Evolutionary conservation across 1,140 invertebrate species (phyloP), one percentile per base, ranked within the genome.

Genomic region (Drosophila sucinea): DNA sequence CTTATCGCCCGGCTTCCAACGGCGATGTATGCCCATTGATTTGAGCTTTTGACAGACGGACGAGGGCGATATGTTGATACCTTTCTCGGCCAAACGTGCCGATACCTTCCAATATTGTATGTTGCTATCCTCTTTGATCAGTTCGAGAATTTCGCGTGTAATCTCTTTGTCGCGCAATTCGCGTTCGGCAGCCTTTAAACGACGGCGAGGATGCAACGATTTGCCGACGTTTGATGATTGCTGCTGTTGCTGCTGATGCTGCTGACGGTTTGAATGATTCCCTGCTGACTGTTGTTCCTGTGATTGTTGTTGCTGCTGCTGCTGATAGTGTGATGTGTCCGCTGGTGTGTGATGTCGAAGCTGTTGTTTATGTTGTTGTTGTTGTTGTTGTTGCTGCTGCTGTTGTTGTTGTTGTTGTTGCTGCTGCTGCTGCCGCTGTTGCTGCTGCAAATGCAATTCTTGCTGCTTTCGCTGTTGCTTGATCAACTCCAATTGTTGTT

Each of bases 21-120:
- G 87, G 1, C 91, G 68, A 67, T 91, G 91, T 35, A 91, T 91
- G 35, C 91, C 91, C 90, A 91, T 90, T 4, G 91, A 91, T 51
- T 91, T 91, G 55, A 91, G 81, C 33, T 91, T 91, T 66, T 91
- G 91, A 64, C 91, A 91, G n/a, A 91, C 89, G 30, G 91, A 91
- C 32, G 90, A 91, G 10, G 91, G 87, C 57, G 91, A 91, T 65
- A 91, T 91, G 56, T 89, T 80, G 67, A 84, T 91, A 38, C 91
- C 91, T 76, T 91, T 91, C 38, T 91, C 91, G 58, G 91, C 91
- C 10, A 91, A 66, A 3, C 89, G 91, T 3, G 90, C 91, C 38
- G 91, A 91, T 30, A 91, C 87, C 65, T 91, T 91, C 91, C 91
- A 91, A 72, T 91, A 91, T 55, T 91, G 91, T 38, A 91, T 91